Conservation (phyloP, 2,113 vertebrate genomes). For the Neodon shergylaensis region DNA sequence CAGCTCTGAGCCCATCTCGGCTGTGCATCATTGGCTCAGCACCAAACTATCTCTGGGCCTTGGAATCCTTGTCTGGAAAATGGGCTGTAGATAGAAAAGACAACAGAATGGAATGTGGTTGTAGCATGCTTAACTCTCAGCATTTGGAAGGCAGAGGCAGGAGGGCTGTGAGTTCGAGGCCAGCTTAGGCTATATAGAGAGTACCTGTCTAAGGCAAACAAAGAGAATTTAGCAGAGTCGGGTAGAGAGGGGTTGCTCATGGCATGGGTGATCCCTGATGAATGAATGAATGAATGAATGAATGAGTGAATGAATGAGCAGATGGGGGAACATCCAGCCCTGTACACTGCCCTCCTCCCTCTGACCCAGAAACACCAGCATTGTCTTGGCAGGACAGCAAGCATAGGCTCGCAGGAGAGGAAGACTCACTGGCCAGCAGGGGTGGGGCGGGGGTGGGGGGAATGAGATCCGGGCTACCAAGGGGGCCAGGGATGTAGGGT, state of each 20-base stretch:
- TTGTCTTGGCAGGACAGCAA: background rate
- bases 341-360: background rate
- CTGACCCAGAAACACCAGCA: background rate
- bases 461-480: background rate
- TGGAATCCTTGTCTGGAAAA: background rate
- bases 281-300: background rate
- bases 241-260: too few species aligned
- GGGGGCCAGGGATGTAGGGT: background rate
- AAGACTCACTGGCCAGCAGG: background rate
- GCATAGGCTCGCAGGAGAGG: background rate
- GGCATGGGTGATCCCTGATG: fast-evolving
- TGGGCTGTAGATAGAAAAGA: background rate
- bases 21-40: background rate
- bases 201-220: background rate
- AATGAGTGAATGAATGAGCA: background rate
- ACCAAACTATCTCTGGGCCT: background rate
- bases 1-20: background rate
- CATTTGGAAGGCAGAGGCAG: background rate
- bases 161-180: background rate
- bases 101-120: background rate
- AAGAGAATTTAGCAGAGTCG: background rate
- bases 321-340: background rate
- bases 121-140: background rate
- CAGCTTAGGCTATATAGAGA: background rate
- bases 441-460: fast-evolving